Evolutionary conservation across 1,140 invertebrate genomes (phyloP).

Genomic region (Lucilia sericata): DNA sequence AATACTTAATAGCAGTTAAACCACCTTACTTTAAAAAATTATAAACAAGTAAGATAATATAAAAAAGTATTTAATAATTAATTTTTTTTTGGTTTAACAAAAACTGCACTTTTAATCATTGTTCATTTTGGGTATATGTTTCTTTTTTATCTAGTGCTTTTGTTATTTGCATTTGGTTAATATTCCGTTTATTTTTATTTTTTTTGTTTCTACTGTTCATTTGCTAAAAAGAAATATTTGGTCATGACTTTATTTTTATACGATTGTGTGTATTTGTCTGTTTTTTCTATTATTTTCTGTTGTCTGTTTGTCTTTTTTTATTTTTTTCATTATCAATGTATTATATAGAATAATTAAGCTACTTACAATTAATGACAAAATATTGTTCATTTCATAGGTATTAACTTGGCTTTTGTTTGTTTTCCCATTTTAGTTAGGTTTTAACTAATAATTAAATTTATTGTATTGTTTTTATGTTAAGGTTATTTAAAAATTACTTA

Average conservation of each 20-base stretch:
- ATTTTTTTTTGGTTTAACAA: not conserved
- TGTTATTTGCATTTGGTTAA: not conserved
- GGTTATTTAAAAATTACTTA: too few relatives aligned
- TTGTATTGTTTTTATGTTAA: too few relatives aligned
- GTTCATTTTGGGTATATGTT: not conserved
- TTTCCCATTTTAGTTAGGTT: too few relatives aligned
- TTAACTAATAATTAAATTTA: too few relatives aligned
- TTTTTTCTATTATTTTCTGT: not conserved
- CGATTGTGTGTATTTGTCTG: too few relatives aligned
- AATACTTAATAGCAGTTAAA: not conserved
- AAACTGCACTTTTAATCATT: not conserved
- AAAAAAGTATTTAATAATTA: not conserved
- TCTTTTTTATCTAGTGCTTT: not conserved
- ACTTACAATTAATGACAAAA: too few relatives aligned
- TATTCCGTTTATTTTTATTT: not conserved
- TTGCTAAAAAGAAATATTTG: slow-evolving; percentile 7
- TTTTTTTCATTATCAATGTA: too few relatives aligned
- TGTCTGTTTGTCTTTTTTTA: not conserved
- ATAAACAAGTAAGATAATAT: not conserved
- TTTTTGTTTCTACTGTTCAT: not conserved
- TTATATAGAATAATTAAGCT: too few relatives aligned
- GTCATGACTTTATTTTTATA: slow-evolving; percentile 12
- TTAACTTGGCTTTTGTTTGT: too few relatives aligned
- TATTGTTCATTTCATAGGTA: too few relatives aligned
- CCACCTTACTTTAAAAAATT: too few relatives aligned